Percentiles rank a stretch among this genome's conserved stretches.
Conservation (phyloP, 1,140 invertebrate genomes). For the Cardiocondyla obscurior region DNA sequence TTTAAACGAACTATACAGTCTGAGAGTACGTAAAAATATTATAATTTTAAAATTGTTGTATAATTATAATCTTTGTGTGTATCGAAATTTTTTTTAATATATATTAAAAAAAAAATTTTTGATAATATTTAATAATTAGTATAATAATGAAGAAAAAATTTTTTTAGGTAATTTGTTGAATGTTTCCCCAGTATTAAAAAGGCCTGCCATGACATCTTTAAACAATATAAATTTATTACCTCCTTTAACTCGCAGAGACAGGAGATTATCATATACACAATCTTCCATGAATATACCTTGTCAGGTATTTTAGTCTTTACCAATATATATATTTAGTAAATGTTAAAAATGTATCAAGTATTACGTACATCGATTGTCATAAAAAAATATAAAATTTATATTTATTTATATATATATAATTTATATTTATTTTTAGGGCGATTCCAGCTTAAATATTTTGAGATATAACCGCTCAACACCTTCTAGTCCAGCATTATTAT, state of each 20-base stretch:
- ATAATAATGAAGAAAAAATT: neutral
- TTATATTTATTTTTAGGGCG: constrained; percentile 83
- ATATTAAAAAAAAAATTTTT: neutral
- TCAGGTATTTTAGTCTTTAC: constrained; percentile 82
- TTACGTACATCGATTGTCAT: neutral
- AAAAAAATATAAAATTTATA: neutral
- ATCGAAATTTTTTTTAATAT: neutral
- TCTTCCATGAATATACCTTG: constrained; percentile 86
- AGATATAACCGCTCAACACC: constrained; percentile 98
- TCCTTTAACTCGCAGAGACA: constrained; percentile 77
- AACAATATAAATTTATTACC: constrained; percentile 79
- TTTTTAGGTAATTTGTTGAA: constrained; percentile 75
- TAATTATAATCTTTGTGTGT: neutral
- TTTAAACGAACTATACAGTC: constrained; percentile 89
- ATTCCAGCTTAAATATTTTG: constrained; percentile 97
- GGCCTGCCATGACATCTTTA: constrained; percentile 80
- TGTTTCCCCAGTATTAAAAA: constrained; percentile 79
- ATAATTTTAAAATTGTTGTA: neutral
- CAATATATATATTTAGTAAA: neutral
- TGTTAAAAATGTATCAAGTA: neutral
- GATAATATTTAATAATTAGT: neutral
- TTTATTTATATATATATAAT: neutral
- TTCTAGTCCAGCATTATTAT: constrained; percentile 94
- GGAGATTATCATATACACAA: constrained; percentile 86
- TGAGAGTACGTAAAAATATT: constrained; percentile 83